Conservation (phyloP, 1,140 invertebrate genomes). For the Forficula auricularia region DNA sequence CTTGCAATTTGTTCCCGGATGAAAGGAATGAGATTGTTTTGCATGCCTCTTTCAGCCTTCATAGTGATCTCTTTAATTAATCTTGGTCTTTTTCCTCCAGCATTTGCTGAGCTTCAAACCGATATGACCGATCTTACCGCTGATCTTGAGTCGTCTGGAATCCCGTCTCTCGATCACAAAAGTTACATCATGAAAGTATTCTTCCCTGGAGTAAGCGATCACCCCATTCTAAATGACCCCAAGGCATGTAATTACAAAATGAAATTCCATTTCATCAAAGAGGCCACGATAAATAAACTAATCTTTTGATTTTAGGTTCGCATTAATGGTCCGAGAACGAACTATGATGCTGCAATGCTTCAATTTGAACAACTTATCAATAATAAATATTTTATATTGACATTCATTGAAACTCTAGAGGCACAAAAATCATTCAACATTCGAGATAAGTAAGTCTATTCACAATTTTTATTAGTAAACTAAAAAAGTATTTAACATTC, state of each 20-base stretch:
- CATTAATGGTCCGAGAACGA: slow-evolving; percentile 58
- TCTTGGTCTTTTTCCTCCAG: too few species aligned
- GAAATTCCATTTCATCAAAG: slow-evolving; percentile 1
- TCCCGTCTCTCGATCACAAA: slow-evolving; percentile 86
- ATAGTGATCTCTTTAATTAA: too few species aligned
- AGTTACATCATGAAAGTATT: slow-evolving; percentile 98
- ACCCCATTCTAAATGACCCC: slow-evolving; percentile 75
- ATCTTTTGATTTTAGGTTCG: slow-evolving; percentile 29
- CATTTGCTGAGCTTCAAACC: slow-evolving; percentile 96
- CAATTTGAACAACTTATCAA: slow-evolving; percentile 87
- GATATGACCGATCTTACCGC: slow-evolving; percentile 97
- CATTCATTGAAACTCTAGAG: slow-evolving; percentile 86
- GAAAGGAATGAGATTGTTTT: too few species aligned
- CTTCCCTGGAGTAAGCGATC: slow-evolving; percentile 84
- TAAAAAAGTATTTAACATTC: too few species aligned
- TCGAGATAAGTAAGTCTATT: slow-evolving; percentile 57
- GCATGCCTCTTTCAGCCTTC: too few species aligned
- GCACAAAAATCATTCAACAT: slow-evolving; percentile 80
- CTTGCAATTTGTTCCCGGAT: too few species aligned
- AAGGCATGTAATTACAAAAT: slow-evolving; percentile 31
- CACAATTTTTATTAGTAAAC: slow-evolving; percentile 6
- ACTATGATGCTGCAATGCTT: slow-evolving; percentile 82
- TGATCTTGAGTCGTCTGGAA: slow-evolving; percentile 86
- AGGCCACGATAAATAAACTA: neutral
- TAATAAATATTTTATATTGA: slow-evolving; percentile 81